phyloP scores from a whole-genome alignment of 37 sponge, comb jelly and placozoan genomes.

The Hexactinellida sp. region DNA sequence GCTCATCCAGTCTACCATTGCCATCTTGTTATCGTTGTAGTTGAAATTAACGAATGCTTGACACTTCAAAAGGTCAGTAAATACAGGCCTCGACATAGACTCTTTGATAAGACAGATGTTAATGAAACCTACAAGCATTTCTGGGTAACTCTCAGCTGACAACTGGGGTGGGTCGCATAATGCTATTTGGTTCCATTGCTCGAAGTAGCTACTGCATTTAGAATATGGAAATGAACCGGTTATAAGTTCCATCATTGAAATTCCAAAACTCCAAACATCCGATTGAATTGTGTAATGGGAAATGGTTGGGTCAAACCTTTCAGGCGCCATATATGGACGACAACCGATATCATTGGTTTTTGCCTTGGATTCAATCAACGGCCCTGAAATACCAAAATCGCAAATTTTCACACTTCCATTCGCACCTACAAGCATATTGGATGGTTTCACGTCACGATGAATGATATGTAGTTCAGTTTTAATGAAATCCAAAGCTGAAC shows the following conservation, averaged over 20 bases:
- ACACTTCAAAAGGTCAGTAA: neutral
- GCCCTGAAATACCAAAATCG: slow-evolving; percentile 12
- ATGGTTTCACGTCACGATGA: slow-evolving; percentile 5
- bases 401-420: slow-evolving; percentile 10
- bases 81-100: neutral
- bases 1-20: neutral
- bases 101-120: neutral
- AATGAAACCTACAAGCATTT: neutral
- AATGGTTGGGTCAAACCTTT: neutral
- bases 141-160: neutral
- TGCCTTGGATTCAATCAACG: neutral
- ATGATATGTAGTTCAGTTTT: neutral
- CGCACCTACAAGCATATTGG: neutral
- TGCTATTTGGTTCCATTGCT: neutral
- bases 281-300: neutral
- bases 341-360: neutral
- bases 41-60: neutral
- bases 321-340: slow-evolving; percentile 8
- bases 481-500: neutral
- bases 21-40: neutral
- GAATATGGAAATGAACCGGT: slow-evolving; percentile 8
- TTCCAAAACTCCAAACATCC: neutral
- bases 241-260: neutral
- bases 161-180: neutral
- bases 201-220: neutral